These are phyloP conservation scores for Vulpes vulpes DNA, from an alignment of 2,113 vertebrate species.

Conservation along the genomic window DNA sequence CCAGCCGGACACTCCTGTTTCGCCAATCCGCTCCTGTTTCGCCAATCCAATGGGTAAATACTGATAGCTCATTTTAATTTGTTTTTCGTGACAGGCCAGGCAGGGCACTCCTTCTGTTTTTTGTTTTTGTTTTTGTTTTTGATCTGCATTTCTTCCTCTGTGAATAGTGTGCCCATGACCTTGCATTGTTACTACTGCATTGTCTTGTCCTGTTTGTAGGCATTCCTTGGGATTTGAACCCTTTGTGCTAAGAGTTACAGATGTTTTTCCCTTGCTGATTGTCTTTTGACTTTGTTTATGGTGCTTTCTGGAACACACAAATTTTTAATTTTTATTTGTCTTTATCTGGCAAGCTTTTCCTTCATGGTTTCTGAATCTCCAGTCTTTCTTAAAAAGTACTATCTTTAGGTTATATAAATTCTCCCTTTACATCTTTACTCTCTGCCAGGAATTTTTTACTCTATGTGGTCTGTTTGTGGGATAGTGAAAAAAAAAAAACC, in stretches of 20 bases:
- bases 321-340: not conserved
- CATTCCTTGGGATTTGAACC: slow-evolving; percentile 9
- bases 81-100: not conserved
- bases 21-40: not conserved
- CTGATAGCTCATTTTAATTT: not conserved
- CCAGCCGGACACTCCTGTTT: not conserved
- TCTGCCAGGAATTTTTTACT: not conserved
- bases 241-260: not conserved
- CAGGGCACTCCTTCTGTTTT: not conserved
- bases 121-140: not conserved
- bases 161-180: not conserved
- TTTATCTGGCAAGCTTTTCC: slow-evolving; percentile 20
- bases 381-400: not conserved
- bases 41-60: not conserved
- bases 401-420: not conserved
- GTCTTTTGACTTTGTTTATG: slow-evolving; percentile 1
- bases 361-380: not conserved
- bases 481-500: not conserved
- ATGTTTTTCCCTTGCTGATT: not conserved
- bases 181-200: not conserved
- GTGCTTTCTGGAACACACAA: not conserved
- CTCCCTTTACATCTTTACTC: not conserved
- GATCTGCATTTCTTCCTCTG: slow-evolving; percentile 1
- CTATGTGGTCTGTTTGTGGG: not conserved
- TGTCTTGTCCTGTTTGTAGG: not conserved